Evolutionary conservation across 1,140 invertebrate species (phyloP), one percentile per base, ranked within the genome.

Genomic region (Eriosoma lanigerum): DNA sequence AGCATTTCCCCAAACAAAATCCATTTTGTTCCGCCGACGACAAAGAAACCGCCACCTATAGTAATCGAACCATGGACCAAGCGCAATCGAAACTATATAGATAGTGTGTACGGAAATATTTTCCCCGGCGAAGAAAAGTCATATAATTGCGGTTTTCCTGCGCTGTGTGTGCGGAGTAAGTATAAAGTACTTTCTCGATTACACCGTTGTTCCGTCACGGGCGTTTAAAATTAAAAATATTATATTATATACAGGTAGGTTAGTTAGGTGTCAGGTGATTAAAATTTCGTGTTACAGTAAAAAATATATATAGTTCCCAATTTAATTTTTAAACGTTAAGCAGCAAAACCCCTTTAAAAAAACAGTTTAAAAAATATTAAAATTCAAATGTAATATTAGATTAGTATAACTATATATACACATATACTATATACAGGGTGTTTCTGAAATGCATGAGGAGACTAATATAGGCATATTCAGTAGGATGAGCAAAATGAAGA

Each of bases 181-280:
- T 15, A 10, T n/a, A 9, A 13, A 29, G 12, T 66, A 78, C 75
- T 78, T 78, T 78, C 56, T 78, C 75, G 56, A 62, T 78, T 76
- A 76, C 32, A 38, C 73, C 73, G 54, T 76, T 60, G 75, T 46
- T 44, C 38, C 54, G 75, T 78, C 52, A 78, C 75, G 75, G 75
- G 62, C 38, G 56, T 78, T 38, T 56, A 46, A 62, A 78, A 48
- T 38, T 60, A 62, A 60, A 46, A 48, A 78, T 62, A 62, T 2
- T 46, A 46, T 17, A 66, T 21, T 44, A 44, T 44, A n/a, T 46
- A 48, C 5, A 68, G 44, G n/a, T n/a, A n/a, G n/a, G n/a, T n/a
- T n/a, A n/a, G n/a, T n/a, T n/a, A n/a, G n/a, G n/a, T n/a, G n/a
- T n/a, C n/a, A n/a, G n/a, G n/a, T n/a, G n/a, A n/a, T n/a, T n/a